Evolutionary conservation across 2,113 vertebrate species (phyloP).

Genomic region (Bufo bufo): DNA sequence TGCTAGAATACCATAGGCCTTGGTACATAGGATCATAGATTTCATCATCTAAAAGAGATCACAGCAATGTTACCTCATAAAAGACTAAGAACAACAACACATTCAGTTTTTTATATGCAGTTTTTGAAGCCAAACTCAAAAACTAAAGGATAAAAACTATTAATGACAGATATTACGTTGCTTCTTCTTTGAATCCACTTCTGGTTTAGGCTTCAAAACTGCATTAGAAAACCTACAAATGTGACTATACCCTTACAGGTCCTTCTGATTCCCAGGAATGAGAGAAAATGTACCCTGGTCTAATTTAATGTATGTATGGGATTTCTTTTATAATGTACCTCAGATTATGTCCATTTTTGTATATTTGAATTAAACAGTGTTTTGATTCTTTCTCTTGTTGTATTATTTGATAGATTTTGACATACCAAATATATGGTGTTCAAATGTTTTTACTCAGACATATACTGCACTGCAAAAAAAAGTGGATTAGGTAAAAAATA

Average conservation of each 20-base stretch:
- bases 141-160: too few species aligned
- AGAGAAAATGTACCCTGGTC: conserved; percentile 14
- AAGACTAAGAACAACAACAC: not conserved
- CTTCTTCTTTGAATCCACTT: too few species aligned
- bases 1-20: not conserved
- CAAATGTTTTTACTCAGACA: too few species aligned
- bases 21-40: not conserved
- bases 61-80: conserved; percentile 29
- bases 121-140: too few species aligned
- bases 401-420: not conserved
- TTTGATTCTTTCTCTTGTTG: conserved; percentile 52
- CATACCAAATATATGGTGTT: too few species aligned
- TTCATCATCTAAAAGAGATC: not conserved
- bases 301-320: conserved; percentile 45
- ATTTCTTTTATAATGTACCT: conserved; percentile 57
- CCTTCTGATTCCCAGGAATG: conserved; percentile 18
- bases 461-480: too few species aligned
- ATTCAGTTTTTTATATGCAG: too few species aligned
- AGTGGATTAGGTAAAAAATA: too few species aligned
- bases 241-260: not conserved
- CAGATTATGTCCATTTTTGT: conserved; percentile 57
- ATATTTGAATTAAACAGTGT: conserved; percentile 59
- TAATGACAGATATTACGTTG: too few species aligned
- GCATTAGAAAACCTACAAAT: too few species aligned
- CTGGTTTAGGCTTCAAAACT: too few species aligned